Conservation (phyloP, 2,888 invertebrate genomes). For the Lymantria dispar region DNA sequence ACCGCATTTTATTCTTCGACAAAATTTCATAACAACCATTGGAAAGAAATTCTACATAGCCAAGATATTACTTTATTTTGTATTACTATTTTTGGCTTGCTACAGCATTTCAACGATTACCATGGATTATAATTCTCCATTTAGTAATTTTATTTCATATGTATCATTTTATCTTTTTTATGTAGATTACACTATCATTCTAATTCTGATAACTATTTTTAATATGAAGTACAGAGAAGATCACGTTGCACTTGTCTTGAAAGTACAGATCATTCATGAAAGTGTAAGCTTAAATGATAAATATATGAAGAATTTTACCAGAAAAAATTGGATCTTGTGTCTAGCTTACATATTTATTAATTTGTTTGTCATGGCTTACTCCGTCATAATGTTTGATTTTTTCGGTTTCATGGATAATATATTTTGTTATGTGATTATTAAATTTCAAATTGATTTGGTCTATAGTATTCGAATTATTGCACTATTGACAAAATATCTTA, state of each 20-base stretch:
- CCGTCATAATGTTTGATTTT: not conserved
- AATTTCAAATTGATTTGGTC: not conserved
- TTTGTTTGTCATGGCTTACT: not conserved
- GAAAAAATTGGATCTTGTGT: not conserved
- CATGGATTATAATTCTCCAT: not conserved
- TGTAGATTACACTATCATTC: not conserved
- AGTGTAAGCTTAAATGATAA: not conserved
- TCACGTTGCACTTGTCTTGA: not conserved
- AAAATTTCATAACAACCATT: conserved; percentile 1
- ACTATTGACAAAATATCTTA: not conserved
- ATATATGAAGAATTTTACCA: not conserved
- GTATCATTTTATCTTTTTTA: not conserved
- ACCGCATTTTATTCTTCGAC: conserved; percentile 10
- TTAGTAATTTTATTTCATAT: not conserved
- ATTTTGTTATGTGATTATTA: not conserved
- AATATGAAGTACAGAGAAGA: not conserved
- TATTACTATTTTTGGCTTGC: not conserved
- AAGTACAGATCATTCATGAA: not conserved
- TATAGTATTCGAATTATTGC: not conserved
- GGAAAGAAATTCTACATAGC: not conserved
- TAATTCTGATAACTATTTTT: not conserved
- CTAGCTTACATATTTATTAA: not conserved
- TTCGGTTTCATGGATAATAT: not conserved
- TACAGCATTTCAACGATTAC: not conserved
- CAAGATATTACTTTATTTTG: not conserved